Evolutionary conservation across 2,113 vertebrate species (phyloP), one percentile per base, ranked within the genome.

Genomic region (Microtus pennsylvanicus): DNA sequence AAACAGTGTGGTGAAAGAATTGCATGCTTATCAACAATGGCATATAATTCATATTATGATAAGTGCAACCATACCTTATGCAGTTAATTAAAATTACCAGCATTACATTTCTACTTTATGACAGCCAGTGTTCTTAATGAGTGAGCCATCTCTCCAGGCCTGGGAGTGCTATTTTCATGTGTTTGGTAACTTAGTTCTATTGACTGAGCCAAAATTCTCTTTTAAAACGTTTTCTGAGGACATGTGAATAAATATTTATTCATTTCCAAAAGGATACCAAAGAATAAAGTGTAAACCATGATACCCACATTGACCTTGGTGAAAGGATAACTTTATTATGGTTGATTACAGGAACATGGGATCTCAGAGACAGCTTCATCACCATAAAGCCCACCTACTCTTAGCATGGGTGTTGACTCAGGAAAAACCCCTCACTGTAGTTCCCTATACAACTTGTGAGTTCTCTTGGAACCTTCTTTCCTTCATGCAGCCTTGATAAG

Each of bases 41-140:
- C 19, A 0, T 5, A 61, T 8, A 65, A 63, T 1, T 6, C 2
- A 9, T 26, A 21, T 69, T 13, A 42, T 61, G 1, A 13, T 76
- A 13, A 75, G 12, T n/a, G 4, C 7, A 50, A 35, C 26, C 5
- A 9, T 11, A 4, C 0, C 33, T 0, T 3, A 10, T 78, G 38
- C 77, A 17, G 67, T 24, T 87, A 2, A 74, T 45, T 89, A 74
- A 70, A 38, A 55, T n/a, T 89, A 38, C 45, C 52, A 90, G 6
- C 3, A 80, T 7, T 65, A 8, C 12, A 42, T 5, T n/a, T 47
- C 22, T 65, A 33, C 19, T 52, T 69, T 75, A 82, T 55, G 21
- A 61, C 3, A 55, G 26, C 4, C 50, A 55, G 17, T 55, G 50
- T 35, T 80, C 33, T 12, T 55, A 22, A 12, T 4, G 9, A 80